Evolutionary conservation across 64 coral and sea anemone genomes (phyloP).

Genomic region (Pocillopora verrucosa): DNA sequence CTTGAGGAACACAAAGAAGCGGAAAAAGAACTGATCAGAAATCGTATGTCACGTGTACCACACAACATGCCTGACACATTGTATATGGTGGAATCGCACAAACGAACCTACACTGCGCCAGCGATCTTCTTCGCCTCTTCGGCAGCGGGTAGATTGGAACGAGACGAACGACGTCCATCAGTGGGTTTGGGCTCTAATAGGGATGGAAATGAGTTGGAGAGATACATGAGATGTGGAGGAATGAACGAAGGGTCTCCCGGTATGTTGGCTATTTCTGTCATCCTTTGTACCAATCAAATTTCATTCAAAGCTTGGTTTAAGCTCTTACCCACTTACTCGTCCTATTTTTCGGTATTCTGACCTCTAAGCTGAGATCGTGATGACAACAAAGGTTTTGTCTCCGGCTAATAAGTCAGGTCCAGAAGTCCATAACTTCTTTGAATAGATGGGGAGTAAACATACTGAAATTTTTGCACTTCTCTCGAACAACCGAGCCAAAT

Average conservation of each 20-base stretch:
- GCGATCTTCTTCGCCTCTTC: not conserved
- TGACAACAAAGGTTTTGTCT: no score
- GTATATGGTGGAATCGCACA: conserved; percentile 63
- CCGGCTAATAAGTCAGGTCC: no score
- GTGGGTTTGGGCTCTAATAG: not conserved
- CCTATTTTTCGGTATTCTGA: no score
- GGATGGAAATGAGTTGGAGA: conserved; percentile 13
- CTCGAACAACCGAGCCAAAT: no score
- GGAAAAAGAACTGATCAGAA: conserved; percentile 67
- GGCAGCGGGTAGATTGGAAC: not conserved
- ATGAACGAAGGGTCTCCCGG: not conserved
- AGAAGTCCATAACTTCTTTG: not conserved
- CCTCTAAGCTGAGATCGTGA: no score
- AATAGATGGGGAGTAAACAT: not conserved
- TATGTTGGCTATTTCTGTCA: not conserved
- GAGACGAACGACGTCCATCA: not conserved
- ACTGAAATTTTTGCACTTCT: no score
- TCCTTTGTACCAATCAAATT: no score
- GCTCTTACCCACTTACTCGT: no score
- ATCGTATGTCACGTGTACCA: conserved; percentile 73
- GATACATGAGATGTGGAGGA: conserved; percentile 9
- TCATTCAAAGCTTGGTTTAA: no score
- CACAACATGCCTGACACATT: conserved; percentile 87
- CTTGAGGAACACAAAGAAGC: conserved; percentile 81
- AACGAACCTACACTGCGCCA: conserved; percentile 25